phyloP scores from a whole-genome alignment of 2,797 vertebrate genomes.

The Eremophila alpestris region DNA sequence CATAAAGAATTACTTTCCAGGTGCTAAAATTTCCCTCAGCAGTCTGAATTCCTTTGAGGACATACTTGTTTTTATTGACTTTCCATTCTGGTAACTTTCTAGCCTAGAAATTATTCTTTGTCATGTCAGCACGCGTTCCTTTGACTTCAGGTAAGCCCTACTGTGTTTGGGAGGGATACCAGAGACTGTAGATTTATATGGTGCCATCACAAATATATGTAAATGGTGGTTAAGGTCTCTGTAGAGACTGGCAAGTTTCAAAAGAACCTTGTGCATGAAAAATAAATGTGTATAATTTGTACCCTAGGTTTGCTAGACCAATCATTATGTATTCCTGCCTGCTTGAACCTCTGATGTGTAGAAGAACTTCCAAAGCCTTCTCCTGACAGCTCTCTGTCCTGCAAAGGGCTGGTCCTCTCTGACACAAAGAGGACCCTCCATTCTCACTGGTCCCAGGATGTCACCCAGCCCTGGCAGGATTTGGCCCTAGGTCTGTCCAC shows the following conservation, averaged over 20 bases:
- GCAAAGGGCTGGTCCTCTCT: background rate
- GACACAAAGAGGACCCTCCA: background rate
- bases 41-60: background rate
- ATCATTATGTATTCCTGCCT: background rate
- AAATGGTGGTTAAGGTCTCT: background rate
- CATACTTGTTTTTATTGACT: conserved; percentile 23
- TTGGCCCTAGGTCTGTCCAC: background rate
- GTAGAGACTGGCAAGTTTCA: background rate
- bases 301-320: background rate
- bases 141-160: background rate
- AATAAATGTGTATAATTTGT: background rate
- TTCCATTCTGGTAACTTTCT: background rate
- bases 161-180: background rate
- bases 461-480: background rate
- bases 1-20: background rate
- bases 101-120: conserved; percentile 4
- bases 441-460: background rate
- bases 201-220: background rate
- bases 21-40: background rate
- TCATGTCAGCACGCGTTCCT: background rate
- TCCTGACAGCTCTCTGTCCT: background rate
- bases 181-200: background rate
- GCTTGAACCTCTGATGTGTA: background rate
- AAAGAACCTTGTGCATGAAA: background rate
- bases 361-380: background rate